phyloP scores from a whole-genome alignment of 37 sponge, comb jelly and placozoan species.

The Halichondria panicea region DNA sequence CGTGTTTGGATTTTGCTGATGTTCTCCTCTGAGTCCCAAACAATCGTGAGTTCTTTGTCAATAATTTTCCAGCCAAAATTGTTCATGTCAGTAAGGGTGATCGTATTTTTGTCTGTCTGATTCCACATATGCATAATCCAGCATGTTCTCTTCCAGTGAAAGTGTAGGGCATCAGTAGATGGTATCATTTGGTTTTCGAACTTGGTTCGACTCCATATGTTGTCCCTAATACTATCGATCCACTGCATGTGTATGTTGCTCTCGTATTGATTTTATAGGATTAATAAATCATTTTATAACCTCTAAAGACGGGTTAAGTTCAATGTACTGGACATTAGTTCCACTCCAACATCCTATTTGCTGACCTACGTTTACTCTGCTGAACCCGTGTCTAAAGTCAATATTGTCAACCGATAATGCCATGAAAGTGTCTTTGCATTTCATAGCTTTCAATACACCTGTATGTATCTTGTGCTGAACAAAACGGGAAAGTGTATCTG shows the following conservation, averaged over 20 bases:
- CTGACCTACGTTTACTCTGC: too few relatives aligned
- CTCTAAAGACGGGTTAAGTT: too few relatives aligned
- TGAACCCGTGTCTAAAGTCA: too few relatives aligned
- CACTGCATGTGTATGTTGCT: conserved; percentile 22
- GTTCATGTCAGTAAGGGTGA: not conserved
- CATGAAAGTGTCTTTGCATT: too few relatives aligned
- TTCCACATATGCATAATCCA: conserved; percentile 22
- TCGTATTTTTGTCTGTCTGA: not conserved
- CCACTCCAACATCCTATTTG: too few relatives aligned
- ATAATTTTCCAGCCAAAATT: not conserved
- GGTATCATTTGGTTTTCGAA: conserved; percentile 17
- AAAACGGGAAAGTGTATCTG: conserved; percentile 24
- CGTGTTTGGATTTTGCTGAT: not conserved
- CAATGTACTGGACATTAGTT: too few relatives aligned
- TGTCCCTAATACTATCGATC: conserved; percentile 12
- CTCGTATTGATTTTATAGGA: too few relatives aligned
- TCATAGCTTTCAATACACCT: too few relatives aligned
- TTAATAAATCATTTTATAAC: too few relatives aligned
- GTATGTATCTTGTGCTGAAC: not conserved
- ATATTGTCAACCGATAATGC: too few relatives aligned
- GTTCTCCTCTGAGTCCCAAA: conserved; percentile 5
- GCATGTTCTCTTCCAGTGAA: conserved; percentile 16
- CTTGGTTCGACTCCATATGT: conserved; percentile 10
- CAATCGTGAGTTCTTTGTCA: not conserved
- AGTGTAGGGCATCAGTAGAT: conserved; percentile 2